These are phyloP conservation scores for Parazoanthus swiftii DNA, from an alignment of 92 coral and sea anemone species.

Conservation along the genomic window DNA sequence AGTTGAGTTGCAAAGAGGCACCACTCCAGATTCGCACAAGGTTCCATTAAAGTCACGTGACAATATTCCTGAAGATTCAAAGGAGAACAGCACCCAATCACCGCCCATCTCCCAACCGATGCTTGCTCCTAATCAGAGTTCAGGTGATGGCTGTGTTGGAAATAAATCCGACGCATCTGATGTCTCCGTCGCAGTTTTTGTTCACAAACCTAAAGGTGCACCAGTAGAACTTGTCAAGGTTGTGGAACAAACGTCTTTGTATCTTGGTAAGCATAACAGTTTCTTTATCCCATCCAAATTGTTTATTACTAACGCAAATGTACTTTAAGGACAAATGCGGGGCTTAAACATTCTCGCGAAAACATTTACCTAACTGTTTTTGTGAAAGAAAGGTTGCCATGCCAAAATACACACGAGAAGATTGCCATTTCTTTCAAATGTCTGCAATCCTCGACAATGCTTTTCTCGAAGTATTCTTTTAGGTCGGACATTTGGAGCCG, in stretches of 20 bases:
- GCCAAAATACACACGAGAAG: neutral
- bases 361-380: neutral
- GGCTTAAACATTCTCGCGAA: neutral
- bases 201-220: constrained; percentile 16
- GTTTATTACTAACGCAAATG: neutral
- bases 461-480: neutral
- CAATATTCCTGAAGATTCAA: neutral
- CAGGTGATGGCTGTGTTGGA: neutral
- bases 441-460: neutral
- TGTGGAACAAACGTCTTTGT: constrained; percentile 9
- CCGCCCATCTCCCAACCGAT: neutral
- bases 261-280: constrained; percentile 29
- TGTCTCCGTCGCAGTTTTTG: constrained; percentile 31
- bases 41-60: constrained; percentile 3
- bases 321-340: neutral
- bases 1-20: neutral
- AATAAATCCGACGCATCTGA: neutral
- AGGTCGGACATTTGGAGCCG: neutral
- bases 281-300: too few species aligned
- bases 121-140: neutral
- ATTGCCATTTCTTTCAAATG: neutral
- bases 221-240: constrained; percentile 31
- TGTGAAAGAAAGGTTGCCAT: neutral
- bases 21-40: neutral
- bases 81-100: neutral